These are phyloP conservation scores for Pholis gunnellus DNA, from an alignment of 2,113 vertebrate genomes.

Conservation along the genomic window DNA sequence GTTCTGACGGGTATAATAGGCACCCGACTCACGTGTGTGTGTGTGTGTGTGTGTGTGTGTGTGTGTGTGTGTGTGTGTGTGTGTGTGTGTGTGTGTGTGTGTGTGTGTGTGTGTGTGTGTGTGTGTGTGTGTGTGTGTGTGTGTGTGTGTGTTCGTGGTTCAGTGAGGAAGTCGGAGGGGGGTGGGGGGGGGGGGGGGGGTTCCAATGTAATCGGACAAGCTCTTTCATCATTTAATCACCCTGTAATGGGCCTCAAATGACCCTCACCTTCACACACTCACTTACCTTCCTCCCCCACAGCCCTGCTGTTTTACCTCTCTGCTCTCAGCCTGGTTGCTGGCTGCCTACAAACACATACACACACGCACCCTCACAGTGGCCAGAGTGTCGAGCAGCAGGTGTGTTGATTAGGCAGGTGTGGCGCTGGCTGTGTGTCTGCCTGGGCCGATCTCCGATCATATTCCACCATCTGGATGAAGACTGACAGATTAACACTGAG, in stretches of 20 bases:
- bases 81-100: conserved; percentile 19
- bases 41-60: conserved; percentile 28
- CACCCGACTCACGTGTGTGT: conserved; percentile 46
- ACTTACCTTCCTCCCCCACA: conserved; percentile 32
- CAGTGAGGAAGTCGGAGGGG: conserved; percentile 40
- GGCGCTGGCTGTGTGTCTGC: conserved; percentile 51
- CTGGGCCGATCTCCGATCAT: conserved; percentile 60
- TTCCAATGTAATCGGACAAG: conserved; percentile 72
- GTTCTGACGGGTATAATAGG: conserved; percentile 69
- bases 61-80: conserved; percentile 21
- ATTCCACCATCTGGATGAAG: conserved; percentile 68
- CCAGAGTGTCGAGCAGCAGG: conserved; percentile 69
- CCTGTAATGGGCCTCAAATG: conserved; percentile 71
- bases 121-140: conserved; percentile 20
- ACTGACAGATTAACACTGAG: conserved; percentile 74
- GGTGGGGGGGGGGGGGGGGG: conserved; percentile 5
- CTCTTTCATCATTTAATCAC: conserved; percentile 82
- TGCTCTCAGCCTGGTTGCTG: conserved; percentile 32
- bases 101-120: conserved; percentile 32
- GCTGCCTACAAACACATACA: conserved; percentile 4
- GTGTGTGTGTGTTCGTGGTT: conserved; percentile 11
- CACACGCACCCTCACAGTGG: conserved; percentile 40
- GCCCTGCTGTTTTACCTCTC: conserved; percentile 49
- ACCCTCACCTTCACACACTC: conserved; percentile 57
- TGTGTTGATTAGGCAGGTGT: conserved; percentile 73